phyloP scores from a whole-genome alignment of 2,113 vertebrate species.

The Plectropomus leopardus region DNA sequence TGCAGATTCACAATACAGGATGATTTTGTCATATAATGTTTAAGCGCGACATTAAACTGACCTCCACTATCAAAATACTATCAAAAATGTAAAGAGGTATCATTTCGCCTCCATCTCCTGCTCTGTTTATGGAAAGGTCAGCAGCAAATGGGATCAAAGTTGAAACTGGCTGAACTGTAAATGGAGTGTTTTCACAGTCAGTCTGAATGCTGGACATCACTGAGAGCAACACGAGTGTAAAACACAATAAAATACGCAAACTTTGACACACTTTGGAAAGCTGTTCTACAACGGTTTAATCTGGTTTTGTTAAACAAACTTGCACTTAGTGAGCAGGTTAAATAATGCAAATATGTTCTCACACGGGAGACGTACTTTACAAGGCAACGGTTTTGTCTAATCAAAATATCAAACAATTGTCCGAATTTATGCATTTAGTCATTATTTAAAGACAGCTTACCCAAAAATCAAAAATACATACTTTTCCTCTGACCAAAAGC shows the following conservation, averaged over 20 bases:
- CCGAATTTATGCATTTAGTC: neutral
- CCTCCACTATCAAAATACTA: neutral
- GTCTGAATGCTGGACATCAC: neutral
- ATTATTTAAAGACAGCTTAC: neutral
- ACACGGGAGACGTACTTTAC: neutral
- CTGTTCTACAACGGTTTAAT: neutral
- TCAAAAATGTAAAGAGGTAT: neutral
- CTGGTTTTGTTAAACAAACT: neutral
- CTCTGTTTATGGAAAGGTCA: slow-evolving; percentile 8
- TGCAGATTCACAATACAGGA: too few species aligned
- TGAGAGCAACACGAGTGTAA: neutral
- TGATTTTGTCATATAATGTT: slow-evolving; percentile 5
- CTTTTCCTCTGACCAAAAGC: too few species aligned
- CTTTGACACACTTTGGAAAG: neutral
- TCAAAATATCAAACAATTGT: neutral
- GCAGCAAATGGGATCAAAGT: slow-evolving; percentile 16
- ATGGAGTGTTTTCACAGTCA: neutral
- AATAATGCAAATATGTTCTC: neutral
- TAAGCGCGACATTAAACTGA: neutral
- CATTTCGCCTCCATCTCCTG: neutral
- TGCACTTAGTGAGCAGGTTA: neutral
- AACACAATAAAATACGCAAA: neutral
- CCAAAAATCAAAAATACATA: too few species aligned
- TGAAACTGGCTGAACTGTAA: neutral
- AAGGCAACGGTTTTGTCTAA: neutral